Conservation (phyloP, 2,888 invertebrate species). For the Drosophila borborema region DNA sequence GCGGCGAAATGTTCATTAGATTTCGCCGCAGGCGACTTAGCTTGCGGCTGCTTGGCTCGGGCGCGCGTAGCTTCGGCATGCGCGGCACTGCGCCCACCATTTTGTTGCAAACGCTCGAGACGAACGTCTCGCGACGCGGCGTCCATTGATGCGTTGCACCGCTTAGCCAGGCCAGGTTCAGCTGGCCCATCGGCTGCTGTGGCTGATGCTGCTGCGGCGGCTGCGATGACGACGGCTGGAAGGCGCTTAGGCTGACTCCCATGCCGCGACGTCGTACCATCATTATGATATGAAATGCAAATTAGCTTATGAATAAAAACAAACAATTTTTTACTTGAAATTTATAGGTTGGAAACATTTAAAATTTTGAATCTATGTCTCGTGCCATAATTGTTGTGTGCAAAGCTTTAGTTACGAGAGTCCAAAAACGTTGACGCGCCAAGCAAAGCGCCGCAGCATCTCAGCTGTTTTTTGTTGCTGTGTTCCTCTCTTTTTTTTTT, state of each 20-base stretch:
- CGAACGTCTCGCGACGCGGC: not conserved
- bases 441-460: slow-evolving; percentile 38
- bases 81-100: slow-evolving; percentile 15
- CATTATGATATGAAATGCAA: not conserved
- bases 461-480: not conserved
- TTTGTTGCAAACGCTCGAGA: slow-evolving; percentile 4
- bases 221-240: slow-evolving; percentile 25
- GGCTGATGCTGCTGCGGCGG: not conserved
- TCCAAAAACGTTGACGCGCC: slow-evolving; percentile 35
- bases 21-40: slow-evolving; percentile 42
- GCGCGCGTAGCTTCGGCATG: slow-evolving; percentile 14
- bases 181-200: not conserved
- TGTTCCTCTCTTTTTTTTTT: not conserved
- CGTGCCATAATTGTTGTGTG: slow-evolving; percentile 41
- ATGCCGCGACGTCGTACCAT: slow-evolving; percentile 54
- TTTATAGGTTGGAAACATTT: slow-evolving; percentile 37
- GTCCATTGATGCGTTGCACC: not conserved
- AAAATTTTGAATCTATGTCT: slow-evolving; percentile 52
- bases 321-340: slow-evolving; percentile 1
- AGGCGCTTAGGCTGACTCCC: slow-evolving; percentile 21
- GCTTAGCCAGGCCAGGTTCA: slow-evolving; percentile 3
- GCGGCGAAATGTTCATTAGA: slow-evolving; percentile 29
- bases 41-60: slow-evolving; percentile 38
- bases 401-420: slow-evolving; percentile 6
- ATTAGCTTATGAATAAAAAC: not conserved